Evolutionary conservation across 1,140 invertebrate genomes (phyloP).

Genomic region (Philaenus spumarius): DNA sequence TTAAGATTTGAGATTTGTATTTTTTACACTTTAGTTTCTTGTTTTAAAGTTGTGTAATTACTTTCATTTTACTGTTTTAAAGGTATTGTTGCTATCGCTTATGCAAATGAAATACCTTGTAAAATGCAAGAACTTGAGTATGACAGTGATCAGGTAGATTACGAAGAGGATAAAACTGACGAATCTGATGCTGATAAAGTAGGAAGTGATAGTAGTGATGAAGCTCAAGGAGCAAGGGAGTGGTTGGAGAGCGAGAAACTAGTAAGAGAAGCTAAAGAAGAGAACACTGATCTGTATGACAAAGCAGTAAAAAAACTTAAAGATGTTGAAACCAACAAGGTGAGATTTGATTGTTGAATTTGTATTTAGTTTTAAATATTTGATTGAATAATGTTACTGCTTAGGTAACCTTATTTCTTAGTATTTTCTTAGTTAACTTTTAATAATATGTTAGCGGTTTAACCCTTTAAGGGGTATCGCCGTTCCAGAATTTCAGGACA

Average conservation of each 20-base stretch:
- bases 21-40: no score
- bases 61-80: no score
- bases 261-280: slow-evolving; percentile 1
- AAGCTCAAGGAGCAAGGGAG: background rate
- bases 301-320: slow-evolving; percentile 6
- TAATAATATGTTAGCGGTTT: no score
- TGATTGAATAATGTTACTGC: no score
- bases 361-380: no score
- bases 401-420: no score
- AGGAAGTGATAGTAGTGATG: background rate
- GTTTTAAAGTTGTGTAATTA: no score
- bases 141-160: slow-evolving; percentile 26
- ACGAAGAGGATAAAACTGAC: slow-evolving; percentile 16
- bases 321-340: slow-evolving; percentile 6
- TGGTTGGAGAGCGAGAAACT: slow-evolving; percentile 1
- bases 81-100: slow-evolving; percentile 56
- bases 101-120: slow-evolving; percentile 42
- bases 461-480: no score
- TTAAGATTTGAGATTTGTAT: no score
- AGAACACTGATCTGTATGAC: slow-evolving; percentile 2
- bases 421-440: no score
- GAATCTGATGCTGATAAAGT: background rate
- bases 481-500: no score
- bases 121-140: slow-evolving; percentile 33
- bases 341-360: background rate